These are phyloP conservation scores for Potamilus streckersoni DNA, from an alignment of 1,140 invertebrate species.

Conservation along the genomic window DNA sequence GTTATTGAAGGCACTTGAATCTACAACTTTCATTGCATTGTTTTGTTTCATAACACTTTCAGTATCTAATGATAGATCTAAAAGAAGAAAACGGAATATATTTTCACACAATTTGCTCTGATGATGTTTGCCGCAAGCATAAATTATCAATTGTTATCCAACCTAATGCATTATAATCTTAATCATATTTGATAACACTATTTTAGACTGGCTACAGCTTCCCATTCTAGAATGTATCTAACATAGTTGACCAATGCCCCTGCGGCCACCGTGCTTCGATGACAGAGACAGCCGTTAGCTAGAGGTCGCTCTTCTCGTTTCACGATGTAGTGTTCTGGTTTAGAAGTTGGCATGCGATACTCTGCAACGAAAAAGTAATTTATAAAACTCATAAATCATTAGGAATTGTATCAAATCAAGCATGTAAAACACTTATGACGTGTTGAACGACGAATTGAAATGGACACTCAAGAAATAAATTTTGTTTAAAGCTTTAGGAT, in stretches of 20 bases:
- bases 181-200: no score
- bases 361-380: constrained; percentile 10
- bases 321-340: background rate
- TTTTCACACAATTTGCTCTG: no score
- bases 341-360: background rate
- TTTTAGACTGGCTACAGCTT: no score
- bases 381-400: background rate
- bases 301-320: constrained; percentile 55
- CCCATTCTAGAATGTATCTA: constrained; percentile 48
- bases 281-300: constrained; percentile 52
- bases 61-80: no score
- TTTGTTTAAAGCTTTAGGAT: background rate
- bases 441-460: background rate
- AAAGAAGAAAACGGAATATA: no score
- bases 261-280: constrained; percentile 56
- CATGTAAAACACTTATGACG: background rate
- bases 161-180: no score
- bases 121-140: no score
- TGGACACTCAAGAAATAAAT: background rate
- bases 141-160: no score
- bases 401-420: no score
- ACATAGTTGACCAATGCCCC: constrained; percentile 54
- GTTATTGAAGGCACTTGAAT: no score
- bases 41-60: no score
- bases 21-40: no score